These are phyloP conservation scores for Boloria euphrosyne DNA, from an alignment of 2,888 invertebrate genomes.

Conservation along the genomic window DNA sequence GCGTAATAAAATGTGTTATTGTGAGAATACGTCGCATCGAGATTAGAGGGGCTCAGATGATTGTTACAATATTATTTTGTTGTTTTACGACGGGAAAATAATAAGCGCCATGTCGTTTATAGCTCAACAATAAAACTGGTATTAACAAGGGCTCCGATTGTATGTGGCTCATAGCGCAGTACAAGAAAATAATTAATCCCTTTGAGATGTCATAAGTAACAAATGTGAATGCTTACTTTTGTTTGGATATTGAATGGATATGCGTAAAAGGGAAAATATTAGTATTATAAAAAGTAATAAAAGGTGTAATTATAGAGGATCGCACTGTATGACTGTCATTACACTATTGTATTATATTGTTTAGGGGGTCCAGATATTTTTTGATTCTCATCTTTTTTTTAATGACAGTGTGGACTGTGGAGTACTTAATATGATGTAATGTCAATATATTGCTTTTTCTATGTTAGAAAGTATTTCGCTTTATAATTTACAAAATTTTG, in stretches of 20 bases:
- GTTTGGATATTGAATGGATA: conserved; percentile 29
- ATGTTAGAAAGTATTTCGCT: no score
- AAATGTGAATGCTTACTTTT: conserved; percentile 26
- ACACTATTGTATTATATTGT: no score
- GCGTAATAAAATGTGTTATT: conserved; percentile 68
- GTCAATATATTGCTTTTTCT: no score
- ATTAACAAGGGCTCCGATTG: conserved; percentile 56
- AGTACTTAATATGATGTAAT: no score
- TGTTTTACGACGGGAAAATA: conserved; percentile 79
- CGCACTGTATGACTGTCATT: not conserved
- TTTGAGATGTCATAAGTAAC: conserved; percentile 35
- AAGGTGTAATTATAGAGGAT: not conserved
- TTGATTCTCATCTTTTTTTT: no score
- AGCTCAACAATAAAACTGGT: conserved; percentile 67
- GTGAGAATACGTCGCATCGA: conserved; percentile 58
- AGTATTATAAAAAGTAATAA: not conserved
- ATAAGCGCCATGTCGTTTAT: conserved; percentile 71
- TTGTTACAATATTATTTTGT: conserved; percentile 75
- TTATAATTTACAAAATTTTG: no score
- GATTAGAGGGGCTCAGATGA: conserved; percentile 69
- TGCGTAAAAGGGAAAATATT: conserved; percentile 12
- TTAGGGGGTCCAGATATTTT: no score
- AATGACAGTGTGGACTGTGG: no score
- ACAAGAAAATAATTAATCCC: conserved; percentile 39
- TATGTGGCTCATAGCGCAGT: conserved; percentile 39